Evolutionary conservation across 2,113 vertebrate genomes (phyloP).

Genomic region (Sylvietta virens): DNA sequence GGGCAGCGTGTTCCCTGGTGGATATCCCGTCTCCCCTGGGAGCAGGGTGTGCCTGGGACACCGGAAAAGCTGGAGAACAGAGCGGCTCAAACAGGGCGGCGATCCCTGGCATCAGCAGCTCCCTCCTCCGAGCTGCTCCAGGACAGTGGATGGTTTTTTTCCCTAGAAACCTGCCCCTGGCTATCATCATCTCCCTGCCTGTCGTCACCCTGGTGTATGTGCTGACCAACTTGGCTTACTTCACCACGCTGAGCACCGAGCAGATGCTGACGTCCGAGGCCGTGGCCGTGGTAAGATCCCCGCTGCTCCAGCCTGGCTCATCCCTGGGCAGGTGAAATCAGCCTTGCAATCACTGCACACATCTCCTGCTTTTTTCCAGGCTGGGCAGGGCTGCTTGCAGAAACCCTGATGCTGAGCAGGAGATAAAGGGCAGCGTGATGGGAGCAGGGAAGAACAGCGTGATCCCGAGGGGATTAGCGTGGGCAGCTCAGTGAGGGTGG

Average conservation of each 20-base stretch:
- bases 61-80: not conserved
- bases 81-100: not conserved
- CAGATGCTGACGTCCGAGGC: slow-evolving; percentile 89
- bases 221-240: slow-evolving; percentile 96
- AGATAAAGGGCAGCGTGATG: not conserved
- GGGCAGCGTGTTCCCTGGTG: not conserved
- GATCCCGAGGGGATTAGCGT: not conserved
- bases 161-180: slow-evolving; percentile 90
- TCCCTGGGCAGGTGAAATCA: not conserved
- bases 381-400: not conserved
- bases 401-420: not conserved
- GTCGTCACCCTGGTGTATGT: slow-evolving; percentile 94
- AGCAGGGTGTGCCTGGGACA: not conserved
- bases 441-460: not conserved
- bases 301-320: not conserved
- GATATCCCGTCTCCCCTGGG: not conserved
- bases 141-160: not conserved
- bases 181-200: slow-evolving; percentile 96
- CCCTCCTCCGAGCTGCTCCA: not conserved
- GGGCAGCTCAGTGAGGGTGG: not conserved
- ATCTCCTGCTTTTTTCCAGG: not conserved
- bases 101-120: not conserved
- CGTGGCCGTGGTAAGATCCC: slow-evolving; percentile 88
- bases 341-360: not conserved
- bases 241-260: slow-evolving; percentile 87